These are phyloP conservation scores for Hartigia nigra DNA, from an alignment of 2,888 invertebrate species.

Conservation along the genomic window DNA sequence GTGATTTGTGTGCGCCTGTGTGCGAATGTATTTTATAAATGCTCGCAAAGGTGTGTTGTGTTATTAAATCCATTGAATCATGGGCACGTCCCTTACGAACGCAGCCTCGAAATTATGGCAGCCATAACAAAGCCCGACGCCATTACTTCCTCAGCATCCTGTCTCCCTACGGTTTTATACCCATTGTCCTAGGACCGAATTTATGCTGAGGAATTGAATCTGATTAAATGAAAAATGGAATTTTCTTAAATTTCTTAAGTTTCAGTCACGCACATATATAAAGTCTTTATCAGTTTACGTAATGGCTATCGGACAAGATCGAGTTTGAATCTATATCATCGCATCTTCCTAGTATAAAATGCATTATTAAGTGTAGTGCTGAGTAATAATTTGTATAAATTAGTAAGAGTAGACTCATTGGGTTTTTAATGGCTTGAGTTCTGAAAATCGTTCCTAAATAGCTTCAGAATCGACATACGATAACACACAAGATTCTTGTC, in stretches of 20 bases:
- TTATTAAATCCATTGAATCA: slow-evolving; percentile 15
- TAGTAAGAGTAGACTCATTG: no score
- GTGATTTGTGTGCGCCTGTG: not conserved
- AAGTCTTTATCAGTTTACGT: not conserved
- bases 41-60: slow-evolving; percentile 1
- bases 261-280: not conserved
- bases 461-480: not conserved
- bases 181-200: not conserved
- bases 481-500: not conserved
- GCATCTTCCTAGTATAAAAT: no score
- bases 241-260: not conserved
- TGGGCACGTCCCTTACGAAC: not conserved
- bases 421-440: not conserved
- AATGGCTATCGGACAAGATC: not conserved
- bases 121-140: slow-evolving; percentile 4
- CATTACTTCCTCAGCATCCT: not conserved
- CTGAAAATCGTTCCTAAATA: not conserved
- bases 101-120: not conserved
- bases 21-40: not conserved
- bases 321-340: no score
- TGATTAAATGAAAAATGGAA: no score
- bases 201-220: no score
- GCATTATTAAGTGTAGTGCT: no score
- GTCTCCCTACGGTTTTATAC: not conserved
- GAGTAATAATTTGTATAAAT: no score